phyloP scores from a whole-genome alignment of 2,797 vertebrate genomes.

The Acanthis flammea region DNA sequence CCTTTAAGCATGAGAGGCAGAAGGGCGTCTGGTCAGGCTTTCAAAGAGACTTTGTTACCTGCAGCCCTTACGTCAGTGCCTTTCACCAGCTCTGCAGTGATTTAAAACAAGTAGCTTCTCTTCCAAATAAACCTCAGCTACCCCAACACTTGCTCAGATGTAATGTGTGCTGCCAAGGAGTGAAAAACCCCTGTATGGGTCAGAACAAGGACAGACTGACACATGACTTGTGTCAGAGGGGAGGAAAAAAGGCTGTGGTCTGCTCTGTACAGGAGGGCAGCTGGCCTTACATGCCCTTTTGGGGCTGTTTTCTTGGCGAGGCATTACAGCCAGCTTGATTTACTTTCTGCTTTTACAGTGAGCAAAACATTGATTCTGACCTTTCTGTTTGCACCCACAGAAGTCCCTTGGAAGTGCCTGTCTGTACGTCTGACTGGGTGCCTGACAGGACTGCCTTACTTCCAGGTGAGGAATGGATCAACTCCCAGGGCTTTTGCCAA shows the following conservation, averaged over 20 bases:
- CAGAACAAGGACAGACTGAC: not conserved
- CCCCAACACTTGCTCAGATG: not conserved
- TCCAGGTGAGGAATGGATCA: slow-evolving; percentile 27
- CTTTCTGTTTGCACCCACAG: slow-evolving; percentile 28
- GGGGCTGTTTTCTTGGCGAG: not conserved
- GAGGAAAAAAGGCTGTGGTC: not conserved
- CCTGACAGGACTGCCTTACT: not conserved
- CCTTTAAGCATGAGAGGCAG: not conserved
- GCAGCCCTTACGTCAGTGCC: not conserved
- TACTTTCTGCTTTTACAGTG: not conserved
- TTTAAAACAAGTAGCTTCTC: slow-evolving; percentile 46
- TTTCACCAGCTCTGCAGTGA: slow-evolving; percentile 26
- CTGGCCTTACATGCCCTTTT: not conserved
- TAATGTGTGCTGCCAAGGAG: not conserved
- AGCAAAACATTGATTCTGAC: not conserved
- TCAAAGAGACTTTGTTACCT: slow-evolving; percentile 54
- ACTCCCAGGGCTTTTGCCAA: not conserved
- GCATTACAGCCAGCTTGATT: not conserved
- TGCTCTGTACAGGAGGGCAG: not conserved
- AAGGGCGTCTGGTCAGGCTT: not conserved
- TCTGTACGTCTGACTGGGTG: not conserved
- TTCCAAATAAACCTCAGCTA: slow-evolving; percentile 17
- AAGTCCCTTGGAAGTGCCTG: not conserved
- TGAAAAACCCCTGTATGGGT: not conserved
- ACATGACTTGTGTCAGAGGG: not conserved